Percentiles rank a stretch among this genome's conserved stretches.
Evolutionary conservation across 1,140 invertebrate species (phyloP).

Genomic region (Macrotrachela quadricornifera): DNA sequence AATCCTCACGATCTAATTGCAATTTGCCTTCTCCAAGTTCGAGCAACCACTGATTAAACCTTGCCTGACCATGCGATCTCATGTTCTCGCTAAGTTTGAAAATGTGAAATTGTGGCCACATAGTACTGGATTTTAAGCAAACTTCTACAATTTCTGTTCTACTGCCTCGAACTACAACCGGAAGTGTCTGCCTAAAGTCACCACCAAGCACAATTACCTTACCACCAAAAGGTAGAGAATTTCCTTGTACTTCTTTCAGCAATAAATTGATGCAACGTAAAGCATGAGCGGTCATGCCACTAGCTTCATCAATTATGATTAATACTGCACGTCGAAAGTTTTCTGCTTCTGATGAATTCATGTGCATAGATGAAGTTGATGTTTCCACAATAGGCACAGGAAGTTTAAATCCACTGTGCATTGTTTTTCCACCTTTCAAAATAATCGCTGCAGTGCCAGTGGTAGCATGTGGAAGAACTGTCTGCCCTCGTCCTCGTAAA

Average conservation of each 20-base stretch:
- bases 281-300: conserved; percentile 12
- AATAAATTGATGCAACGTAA: conserved; percentile 10
- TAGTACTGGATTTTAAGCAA: conserved; percentile 13
- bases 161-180: conserved; percentile 12
- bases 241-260: conserved; percentile 15
- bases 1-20: too few relatives aligned
- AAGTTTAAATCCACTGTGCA: too few relatives aligned
- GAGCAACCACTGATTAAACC: conserved; percentile 12
- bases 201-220: conserved; percentile 15
- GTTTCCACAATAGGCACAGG: conserved; percentile 10
- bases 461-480: conserved; percentile 11
- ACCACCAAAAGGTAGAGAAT: conserved; percentile 18
- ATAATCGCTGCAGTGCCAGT: conserved; percentile 18
- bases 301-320: conserved; percentile 16
- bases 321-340: conserved; percentile 9
- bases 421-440: conserved; percentile 12
- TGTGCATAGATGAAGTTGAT: conserved; percentile 9
- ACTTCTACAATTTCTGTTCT: conserved; percentile 12
- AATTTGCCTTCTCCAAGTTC: conserved; percentile 14
- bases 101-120: conserved; percentile 13
- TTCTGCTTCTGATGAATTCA: conserved; percentile 1
- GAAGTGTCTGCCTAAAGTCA: conserved; percentile 17
- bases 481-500: conserved; percentile 13
- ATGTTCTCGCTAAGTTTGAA: conserved; percentile 13
- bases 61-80: conserved; percentile 8